Percentiles rank a stretch among this genome's conserved stretches.
Conservation (phyloP, 2,888 invertebrate genomes). For the Lepidochitona cinerea region DNA sequence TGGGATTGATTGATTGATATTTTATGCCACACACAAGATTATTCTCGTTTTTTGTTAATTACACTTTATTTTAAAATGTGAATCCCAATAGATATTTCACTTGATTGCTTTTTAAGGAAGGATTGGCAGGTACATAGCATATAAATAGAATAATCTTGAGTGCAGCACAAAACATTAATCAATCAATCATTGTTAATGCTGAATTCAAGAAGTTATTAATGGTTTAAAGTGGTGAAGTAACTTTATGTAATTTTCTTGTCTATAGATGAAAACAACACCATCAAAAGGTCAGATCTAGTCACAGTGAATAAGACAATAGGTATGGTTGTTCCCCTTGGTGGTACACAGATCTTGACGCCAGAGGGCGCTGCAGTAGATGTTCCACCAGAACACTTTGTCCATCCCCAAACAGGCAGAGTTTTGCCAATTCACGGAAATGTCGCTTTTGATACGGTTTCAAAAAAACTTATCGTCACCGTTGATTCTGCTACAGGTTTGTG, state of each 20-base stretch:
- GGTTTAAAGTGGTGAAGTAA: too few species aligned
- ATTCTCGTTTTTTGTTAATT: too few species aligned
- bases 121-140: too few species aligned
- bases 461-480: constrained; percentile 59
- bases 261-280: constrained; percentile 37
- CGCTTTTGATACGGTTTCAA: constrained; percentile 59
- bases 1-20: too few species aligned
- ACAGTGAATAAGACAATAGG: constrained; percentile 57
- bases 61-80: too few species aligned
- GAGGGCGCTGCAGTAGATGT: constrained; percentile 48
- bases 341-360: constrained; percentile 51
- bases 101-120: too few species aligned
- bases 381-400: constrained; percentile 57
- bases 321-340: constrained; percentile 52
- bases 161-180: too few species aligned
- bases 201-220: too few species aligned
- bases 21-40: too few species aligned
- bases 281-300: constrained; percentile 44
- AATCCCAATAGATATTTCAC: too few species aligned
- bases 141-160: too few species aligned
- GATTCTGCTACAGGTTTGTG: constrained; percentile 63
- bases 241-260: not conserved
- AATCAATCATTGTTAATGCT: too few species aligned
- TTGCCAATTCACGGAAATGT: constrained; percentile 64
- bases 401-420: constrained; percentile 65